Percentiles rank a stretch among this genome's conserved stretches.
Evolutionary conservation across 1,140 invertebrate species (phyloP).

Genomic region (Cydia pomonella): DNA sequence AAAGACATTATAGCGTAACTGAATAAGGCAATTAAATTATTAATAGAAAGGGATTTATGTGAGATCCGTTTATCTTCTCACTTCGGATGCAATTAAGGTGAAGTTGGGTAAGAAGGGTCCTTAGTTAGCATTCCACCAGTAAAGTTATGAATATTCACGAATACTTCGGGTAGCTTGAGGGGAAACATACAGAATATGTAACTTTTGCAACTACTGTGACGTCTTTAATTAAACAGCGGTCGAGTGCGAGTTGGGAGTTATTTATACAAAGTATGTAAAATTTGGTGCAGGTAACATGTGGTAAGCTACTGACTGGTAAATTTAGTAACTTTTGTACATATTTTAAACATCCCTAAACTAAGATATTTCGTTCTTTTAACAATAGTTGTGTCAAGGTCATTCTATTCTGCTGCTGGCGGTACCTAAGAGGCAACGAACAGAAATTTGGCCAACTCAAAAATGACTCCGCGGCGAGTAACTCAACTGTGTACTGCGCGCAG

Average conservation of each 20-base stretch:
- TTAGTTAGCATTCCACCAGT: neutral
- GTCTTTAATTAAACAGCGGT: slow-evolving; percentile 23
- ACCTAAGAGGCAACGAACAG: too few species aligned
- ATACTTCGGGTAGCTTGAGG: slow-evolving; percentile 24
- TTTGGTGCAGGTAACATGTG: neutral
- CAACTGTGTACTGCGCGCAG: too few species aligned
- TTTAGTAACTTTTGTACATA: too few species aligned
- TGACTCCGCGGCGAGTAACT: too few species aligned
- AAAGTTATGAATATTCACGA: slow-evolving; percentile 27
- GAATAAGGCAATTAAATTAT: slow-evolving; percentile 28
- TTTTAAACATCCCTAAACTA: too few species aligned
- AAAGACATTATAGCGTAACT: slow-evolving; percentile 7
- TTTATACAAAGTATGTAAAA: neutral
- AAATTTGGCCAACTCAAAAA: too few species aligned
- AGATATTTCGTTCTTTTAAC: too few species aligned
- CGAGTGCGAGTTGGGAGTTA: neutral
- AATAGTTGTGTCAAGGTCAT: too few species aligned
- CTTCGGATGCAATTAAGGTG: slow-evolving; percentile 31
- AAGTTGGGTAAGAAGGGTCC: slow-evolving; percentile 26
- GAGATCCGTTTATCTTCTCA: slow-evolving; percentile 30
- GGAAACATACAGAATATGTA: slow-evolving; percentile 18
- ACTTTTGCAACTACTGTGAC: slow-evolving; percentile 21
- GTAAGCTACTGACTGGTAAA: too few species aligned
- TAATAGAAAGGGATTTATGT: slow-evolving; percentile 32
- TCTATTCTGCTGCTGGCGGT: too few species aligned